These are phyloP conservation scores for Acromyrmex echinatior DNA, from an alignment of 1,140 invertebrate species.

Conservation along the genomic window DNA sequence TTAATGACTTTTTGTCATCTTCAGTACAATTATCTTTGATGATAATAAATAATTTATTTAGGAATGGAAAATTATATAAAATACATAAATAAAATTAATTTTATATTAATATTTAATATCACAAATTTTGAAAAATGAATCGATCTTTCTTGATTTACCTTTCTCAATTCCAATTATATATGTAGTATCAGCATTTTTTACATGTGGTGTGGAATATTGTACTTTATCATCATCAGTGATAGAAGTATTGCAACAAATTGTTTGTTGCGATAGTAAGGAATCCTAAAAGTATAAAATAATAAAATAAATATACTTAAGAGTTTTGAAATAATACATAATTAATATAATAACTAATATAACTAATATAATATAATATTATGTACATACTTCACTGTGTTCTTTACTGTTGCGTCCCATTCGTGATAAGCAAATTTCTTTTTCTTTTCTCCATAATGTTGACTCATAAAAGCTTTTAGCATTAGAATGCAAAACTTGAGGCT, in stretches of 20 bases:
- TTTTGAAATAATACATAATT: neutral
- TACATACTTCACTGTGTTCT: neutral
- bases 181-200: conserved; percentile 5
- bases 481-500: conserved; percentile 74
- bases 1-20: neutral
- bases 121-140: neutral
- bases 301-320: neutral
- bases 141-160: conserved; percentile 23
- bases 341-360: neutral
- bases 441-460: conserved; percentile 79
- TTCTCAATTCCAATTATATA: conserved; percentile 1
- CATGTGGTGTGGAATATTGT: conserved; percentile 1
- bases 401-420: conserved; percentile 71
- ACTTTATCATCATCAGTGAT: neutral
- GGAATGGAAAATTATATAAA: neutral
- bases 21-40: conserved; percentile 22
- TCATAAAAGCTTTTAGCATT: conserved; percentile 77
- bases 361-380: neutral
- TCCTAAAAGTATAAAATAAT: conserved; percentile 23
- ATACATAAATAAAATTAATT: conserved; percentile 3
- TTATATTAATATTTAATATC: neutral
- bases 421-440: conserved; percentile 79
- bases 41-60: conserved; percentile 28
- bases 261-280: conserved; percentile 1
- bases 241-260: neutral